Evolutionary conservation across 2,888 invertebrate genomes (phyloP).

Genomic region (Drosophila histrio): DNA sequence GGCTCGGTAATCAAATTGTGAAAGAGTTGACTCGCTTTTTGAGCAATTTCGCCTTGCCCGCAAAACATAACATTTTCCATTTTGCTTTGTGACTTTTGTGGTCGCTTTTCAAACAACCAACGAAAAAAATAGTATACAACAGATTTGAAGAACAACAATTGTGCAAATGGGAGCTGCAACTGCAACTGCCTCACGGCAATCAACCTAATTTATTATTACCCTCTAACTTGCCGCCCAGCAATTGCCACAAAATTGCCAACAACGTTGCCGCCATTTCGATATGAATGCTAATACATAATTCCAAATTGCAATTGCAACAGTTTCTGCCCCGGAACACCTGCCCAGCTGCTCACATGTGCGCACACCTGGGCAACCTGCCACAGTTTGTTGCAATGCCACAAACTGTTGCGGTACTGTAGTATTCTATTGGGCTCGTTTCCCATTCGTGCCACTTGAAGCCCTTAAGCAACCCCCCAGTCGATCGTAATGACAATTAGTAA

Average conservation of each 20-base stretch:
- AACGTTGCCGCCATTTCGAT: constrained; percentile 37
- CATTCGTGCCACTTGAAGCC: constrained; percentile 13
- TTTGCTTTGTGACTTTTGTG: constrained; percentile 42
- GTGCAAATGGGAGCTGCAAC: constrained; percentile 18
- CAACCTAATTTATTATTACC: constrained; percentile 75
- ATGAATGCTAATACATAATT: constrained; percentile 67
- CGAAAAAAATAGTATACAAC: not conserved
- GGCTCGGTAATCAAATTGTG: constrained; percentile 66
- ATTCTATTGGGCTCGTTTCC: constrained; percentile 5
- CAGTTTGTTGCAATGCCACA: constrained; percentile 19
- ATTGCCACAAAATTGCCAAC: constrained; percentile 25
- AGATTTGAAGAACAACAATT: not conserved
- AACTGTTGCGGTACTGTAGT: constrained; percentile 16
- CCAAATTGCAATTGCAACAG: constrained; percentile 52
- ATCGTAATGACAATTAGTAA: constrained; percentile 47
- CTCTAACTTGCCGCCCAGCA: constrained; percentile 15
- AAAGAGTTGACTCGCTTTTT: constrained; percentile 67
- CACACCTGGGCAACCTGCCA: constrained; percentile 4
- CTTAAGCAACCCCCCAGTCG: constrained; percentile 18
- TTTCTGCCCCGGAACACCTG: constrained; percentile 5
- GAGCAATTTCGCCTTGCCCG: constrained; percentile 31
- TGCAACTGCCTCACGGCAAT: constrained; percentile 64
- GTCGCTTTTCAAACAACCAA: constrained; percentile 1
- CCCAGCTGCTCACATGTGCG: not conserved
- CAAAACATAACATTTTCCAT: constrained; percentile 54